These are phyloP conservation scores for Xiphophorus birchmanni DNA, from an alignment of 2,797 vertebrate genomes.

Conservation along the genomic window DNA sequence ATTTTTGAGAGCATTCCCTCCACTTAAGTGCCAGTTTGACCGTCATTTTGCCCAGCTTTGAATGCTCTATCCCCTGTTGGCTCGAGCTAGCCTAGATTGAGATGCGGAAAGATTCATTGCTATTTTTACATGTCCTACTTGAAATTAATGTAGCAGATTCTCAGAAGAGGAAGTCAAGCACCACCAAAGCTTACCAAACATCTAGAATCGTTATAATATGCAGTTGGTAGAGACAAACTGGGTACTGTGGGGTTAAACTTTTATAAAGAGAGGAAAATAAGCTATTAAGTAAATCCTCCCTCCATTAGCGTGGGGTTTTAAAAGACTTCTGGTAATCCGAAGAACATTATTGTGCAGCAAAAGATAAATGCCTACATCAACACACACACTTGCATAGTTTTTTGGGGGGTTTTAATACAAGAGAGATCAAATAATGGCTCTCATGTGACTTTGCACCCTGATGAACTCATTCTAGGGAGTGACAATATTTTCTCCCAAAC, in stretches of 20 bases:
- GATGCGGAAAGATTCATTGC: slow-evolving; percentile 76
- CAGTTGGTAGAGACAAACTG: slow-evolving; percentile 42
- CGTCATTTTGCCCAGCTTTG: slow-evolving; percentile 53
- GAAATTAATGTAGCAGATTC: slow-evolving; percentile 72
- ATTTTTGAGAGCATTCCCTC: slow-evolving; percentile 53
- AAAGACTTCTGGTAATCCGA: slow-evolving; percentile 20
- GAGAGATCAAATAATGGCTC: slow-evolving; percentile 35
- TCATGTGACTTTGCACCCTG: slow-evolving; percentile 28
- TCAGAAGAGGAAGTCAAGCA: slow-evolving; percentile 55
- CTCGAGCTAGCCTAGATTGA: slow-evolving; percentile 79
- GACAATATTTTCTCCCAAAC: slow-evolving; percentile 21
- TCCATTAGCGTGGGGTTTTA: slow-evolving; percentile 28
- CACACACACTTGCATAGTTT: slow-evolving; percentile 5
- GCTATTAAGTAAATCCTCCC: slow-evolving; percentile 22
- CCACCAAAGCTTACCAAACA: slow-evolving; percentile 58
- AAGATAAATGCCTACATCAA: slow-evolving; percentile 37
- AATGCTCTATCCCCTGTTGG: slow-evolving; percentile 73
- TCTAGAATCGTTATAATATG: slow-evolving; percentile 43
- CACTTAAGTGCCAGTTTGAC: slow-evolving; percentile 53
- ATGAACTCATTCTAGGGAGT: slow-evolving; percentile 10
- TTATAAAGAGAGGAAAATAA: slow-evolving; percentile 21
- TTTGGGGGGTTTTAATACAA: too few relatives aligned
- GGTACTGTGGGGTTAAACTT: slow-evolving; percentile 37
- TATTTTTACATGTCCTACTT: slow-evolving; percentile 87
- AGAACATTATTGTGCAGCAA: slow-evolving; percentile 33